Base-by-base conservation (phyloP, 2,797 vertebrate species). In the Melopsittacus undulatus region DNA sequence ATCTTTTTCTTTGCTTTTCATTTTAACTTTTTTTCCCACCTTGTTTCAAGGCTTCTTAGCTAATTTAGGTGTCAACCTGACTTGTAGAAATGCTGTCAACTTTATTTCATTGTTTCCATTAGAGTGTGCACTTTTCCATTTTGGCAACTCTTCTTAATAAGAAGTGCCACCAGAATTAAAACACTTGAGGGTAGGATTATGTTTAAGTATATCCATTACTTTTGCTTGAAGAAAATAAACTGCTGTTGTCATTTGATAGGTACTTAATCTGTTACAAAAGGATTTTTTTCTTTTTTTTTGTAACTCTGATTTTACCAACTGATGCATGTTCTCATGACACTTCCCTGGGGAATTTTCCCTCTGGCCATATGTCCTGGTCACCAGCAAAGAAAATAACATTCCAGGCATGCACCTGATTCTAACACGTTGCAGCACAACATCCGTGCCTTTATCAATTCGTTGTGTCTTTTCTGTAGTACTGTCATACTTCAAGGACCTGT, bases 221-320 rank as follows among this genome's bases (percentile, higher is more conserved):
- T 96, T 96, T 95, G 74, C 94, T 94, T 7, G 18, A 80, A 84
- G 91, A 95, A 97, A 97, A 96, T 93, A 88, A 96, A 92, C 77
- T 86, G 76, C 63, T 96, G 57, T 79, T 94, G 81, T 84, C 78
- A 87, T 79, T 96, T 97, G 94, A 95, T 94, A 96, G 82, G 82
- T 81, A 81, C 67, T 96, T 96, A 96, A 96, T 94, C 96, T 85
- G 36, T 76, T 85, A 77, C 52, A 95, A 89, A 42, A 86, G 34
- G 59, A 84, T 36, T 63, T 57, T 11, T 43, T 32, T 63, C 3
- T 19, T 32, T 32, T 43, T 52, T 66, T 54, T 51, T 54, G 30
- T 49, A 87, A 57, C 92, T 91, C 66, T 79, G 27, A 57, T 85
- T 92, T 72, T 70, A 79, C 51, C 87, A 75, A 69, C 64, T 92